Base-by-base conservation (phyloP, 2,888 invertebrate genomes). In the Macrostomum cliftonense region DNA sequence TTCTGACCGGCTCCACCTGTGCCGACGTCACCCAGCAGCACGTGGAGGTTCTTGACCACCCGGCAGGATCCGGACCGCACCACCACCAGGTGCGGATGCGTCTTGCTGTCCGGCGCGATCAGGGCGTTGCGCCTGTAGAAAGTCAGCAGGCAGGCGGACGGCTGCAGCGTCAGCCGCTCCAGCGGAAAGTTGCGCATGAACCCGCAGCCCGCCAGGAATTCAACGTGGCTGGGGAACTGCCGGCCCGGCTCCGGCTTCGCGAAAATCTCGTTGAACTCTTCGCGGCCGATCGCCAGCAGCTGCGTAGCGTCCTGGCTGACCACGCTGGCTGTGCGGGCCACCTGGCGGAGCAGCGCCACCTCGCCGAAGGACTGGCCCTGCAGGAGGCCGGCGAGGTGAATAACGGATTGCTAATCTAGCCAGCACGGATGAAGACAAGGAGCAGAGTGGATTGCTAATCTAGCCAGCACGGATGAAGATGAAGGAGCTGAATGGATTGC, bases 261-360 rank as follows among this genome's bases (percentile, higher is more conserved):
- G 54, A 66, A 65, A 19, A 67, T 67, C 50, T 63, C 63, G 48
- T 64, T 64, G 61, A 67, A 67, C 48, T 65, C 65, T 37, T 60
- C 61, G 16, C 65, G 52, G 14, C 64, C 65, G 36, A 67, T 63
- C 47, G 62, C 59, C 47, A 67, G 55, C 42, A 67, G 54, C 57
- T 65, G 63, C 21, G 64, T 62, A 1, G 57, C 58, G 51, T 60
- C 63, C 49, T 65, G 63, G 43, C 61, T 64, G 14, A 65, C 63
- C n/a, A 66, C 67, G 0, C 65, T 66, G 43, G 65, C 65, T 14
- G 64, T 64, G 0, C 66, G 56, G 42, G 59, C 57, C 1, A 64
- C 62, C 46, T 61, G 65, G 46, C 65, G 66, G 5, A 66, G 53
- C 42, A 67, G 54, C 1, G 65, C 61, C 19, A 62, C 57, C 46